Base-by-base conservation (phyloP, 2,888 invertebrate species). In the Trypoxylon attenuatum region DNA sequence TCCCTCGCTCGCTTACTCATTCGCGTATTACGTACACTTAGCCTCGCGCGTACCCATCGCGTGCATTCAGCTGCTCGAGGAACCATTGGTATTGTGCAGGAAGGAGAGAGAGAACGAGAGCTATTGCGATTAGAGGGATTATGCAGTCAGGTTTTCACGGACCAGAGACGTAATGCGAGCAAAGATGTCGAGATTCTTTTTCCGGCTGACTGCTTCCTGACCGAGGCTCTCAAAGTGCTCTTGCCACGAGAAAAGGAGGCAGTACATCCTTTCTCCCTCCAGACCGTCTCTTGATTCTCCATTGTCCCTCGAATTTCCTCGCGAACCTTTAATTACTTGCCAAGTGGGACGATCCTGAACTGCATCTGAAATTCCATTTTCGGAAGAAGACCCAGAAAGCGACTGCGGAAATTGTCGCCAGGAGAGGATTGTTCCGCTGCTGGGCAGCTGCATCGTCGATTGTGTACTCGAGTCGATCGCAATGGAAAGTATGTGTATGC, bases 221-320 rank as follows among this genome's bases (percentile, higher is more conserved):
- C n/a, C n/a, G n/a, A n/a, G n/a, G n/a, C n/a, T n/a, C n/a, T n/a
- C n/a, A n/a, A n/a, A n/a, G n/a, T n/a, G 13, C 19, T 41, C 29
- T 61, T 49, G 42, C n/a, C 25, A 18, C 21, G 1, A 1, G 19
- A 15, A 27, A 18, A 18, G 6, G 33, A 13, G 33, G 47, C 25
- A 4, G 45, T 19, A 5, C 18, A 42, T 4, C 39, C 10, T 42
- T 23, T n/a, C 21, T 23, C 27, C 2, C 5, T 47, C 25, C 25
- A 47, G 39, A 29, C 53, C 63, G 5, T 43, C 51, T 33, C 39
- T 25, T 58, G 58, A 64, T 64, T 58, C 50, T 52, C 55, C 52
- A 52, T 67, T 67, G 55, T 56, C 10, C 53, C n/a, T 21, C 25
- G 52, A 52, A 52, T 59, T 10, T 41, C 15, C 49, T 52, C 52